phyloP scores from a whole-genome alignment of 30 jellyfish, hydroid and myxozoan genomes.

The Rhopilema esculentum region DNA sequence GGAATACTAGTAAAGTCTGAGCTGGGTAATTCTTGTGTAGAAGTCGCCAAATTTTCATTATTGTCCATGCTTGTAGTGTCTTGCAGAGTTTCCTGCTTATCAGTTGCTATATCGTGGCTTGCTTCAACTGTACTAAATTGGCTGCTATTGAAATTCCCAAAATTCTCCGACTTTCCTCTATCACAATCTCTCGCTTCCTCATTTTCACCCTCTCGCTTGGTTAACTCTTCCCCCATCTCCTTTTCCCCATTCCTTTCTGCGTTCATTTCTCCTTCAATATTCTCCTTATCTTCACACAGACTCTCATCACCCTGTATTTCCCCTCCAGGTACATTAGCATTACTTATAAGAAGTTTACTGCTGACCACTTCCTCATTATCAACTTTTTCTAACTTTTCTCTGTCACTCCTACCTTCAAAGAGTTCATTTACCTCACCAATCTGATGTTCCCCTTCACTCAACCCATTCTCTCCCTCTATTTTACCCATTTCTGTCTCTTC shows the following conservation, averaged over 20 bases:
- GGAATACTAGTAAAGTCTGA: background rate
- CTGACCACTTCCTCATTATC: constrained; percentile 26
- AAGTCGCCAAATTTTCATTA: background rate
- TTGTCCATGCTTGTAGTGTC: background rate
- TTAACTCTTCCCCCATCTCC: background rate
- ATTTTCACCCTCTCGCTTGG: constrained; percentile 14
- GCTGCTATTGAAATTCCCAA: background rate
- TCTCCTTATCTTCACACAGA: constrained; percentile 3
- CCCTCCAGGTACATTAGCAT: background rate
- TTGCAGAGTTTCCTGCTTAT: background rate
- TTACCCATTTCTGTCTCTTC: constrained; percentile 19
- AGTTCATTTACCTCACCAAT: background rate
- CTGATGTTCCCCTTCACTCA: background rate
- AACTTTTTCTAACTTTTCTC: constrained; percentile 1
- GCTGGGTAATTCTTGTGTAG: background rate
- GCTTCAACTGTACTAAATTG: background rate
- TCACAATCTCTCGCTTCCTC: background rate
- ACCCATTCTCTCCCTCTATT: constrained; percentile 33
- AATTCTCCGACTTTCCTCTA: background rate
- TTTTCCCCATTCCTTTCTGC: constrained; percentile 4
- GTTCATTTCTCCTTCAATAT: constrained; percentile 13
- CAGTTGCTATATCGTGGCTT: background rate
- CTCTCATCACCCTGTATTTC: background rate
- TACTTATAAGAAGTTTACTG: background rate
- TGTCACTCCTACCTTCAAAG: background rate